A percentile compares a stretch with the other conserved stretches of the same genome.
These are phyloP conservation scores for Pissodes strobi DNA, from an alignment of 1,140 invertebrate species.

Conservation along the genomic window DNA sequence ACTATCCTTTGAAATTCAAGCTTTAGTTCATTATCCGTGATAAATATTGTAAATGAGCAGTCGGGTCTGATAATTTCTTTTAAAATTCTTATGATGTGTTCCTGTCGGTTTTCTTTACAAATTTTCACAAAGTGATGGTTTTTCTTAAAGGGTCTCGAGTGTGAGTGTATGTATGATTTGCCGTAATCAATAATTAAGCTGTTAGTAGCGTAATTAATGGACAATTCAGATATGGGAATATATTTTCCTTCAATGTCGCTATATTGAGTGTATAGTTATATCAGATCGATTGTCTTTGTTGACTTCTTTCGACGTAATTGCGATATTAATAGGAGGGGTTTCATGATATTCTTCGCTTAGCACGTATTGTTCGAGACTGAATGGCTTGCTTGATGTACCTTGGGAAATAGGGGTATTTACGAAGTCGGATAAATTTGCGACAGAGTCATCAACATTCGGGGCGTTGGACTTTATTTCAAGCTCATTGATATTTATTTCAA, in stretches of 20 bases:
- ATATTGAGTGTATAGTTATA: background rate
- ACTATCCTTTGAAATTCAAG: slow-evolving; percentile 2
- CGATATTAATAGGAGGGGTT: no score
- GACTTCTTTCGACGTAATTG: no score
- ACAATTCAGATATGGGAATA: background rate
- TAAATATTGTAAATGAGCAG: background rate
- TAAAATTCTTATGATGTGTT: background rate
- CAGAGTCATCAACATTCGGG: background rate
- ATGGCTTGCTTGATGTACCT: no score
- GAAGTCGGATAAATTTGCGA: background rate
- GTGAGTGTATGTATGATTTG: background rate
- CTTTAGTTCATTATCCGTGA: background rate
- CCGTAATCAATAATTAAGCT: background rate
- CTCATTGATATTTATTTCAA: background rate
- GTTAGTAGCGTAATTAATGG: background rate
- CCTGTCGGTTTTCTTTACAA: background rate
- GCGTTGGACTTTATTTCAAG: background rate
- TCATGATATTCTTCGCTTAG: background rate
- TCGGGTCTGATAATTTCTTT: slow-evolving; percentile 4
- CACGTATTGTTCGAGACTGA: no score
- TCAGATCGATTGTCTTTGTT: background rate
- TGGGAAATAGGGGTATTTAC: no score
- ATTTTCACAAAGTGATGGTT: background rate
- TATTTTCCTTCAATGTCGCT: background rate
- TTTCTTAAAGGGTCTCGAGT: slow-evolving; percentile 2